phyloP scores from a whole-genome alignment of 2,113 vertebrate genomes.

The Poicephalus gulielmi region DNA sequence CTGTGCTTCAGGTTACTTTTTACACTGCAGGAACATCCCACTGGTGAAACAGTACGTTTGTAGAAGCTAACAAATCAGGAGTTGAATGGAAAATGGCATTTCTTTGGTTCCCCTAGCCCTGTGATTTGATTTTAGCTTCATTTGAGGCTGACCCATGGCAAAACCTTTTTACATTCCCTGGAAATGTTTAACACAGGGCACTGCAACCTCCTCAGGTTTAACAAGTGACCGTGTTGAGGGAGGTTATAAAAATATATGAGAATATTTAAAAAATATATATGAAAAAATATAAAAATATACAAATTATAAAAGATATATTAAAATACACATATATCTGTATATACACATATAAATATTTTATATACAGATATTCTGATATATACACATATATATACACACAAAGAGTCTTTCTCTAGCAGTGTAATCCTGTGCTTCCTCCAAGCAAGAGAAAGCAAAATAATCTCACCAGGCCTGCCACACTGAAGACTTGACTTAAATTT shows the following conservation, averaged over 20 bases:
- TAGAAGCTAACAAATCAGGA: neutral
- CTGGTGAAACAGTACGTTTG: neutral
- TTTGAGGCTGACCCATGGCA: neutral
- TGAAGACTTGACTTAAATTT: neutral
- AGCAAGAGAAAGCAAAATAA: neutral
- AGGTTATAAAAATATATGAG: neutral
- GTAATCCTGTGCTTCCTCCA: neutral
- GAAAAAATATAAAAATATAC: neutral
- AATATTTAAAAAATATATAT: neutral
- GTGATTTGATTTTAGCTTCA: neutral
- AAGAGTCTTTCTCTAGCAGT: neutral
- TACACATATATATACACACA: neutral
- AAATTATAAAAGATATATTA: neutral
- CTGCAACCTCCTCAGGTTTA: neutral
- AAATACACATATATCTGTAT: neutral
- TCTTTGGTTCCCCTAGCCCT: neutral
- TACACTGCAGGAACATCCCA: neutral
- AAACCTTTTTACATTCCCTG: neutral
- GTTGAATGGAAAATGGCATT: accelerated
- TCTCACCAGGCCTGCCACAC: neutral
- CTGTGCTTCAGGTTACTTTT: neutral
- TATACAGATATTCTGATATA: neutral
- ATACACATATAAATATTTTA: neutral
- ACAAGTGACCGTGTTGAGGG: neutral
- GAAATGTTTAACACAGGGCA: neutral